Evolutionary conservation across 2,113 vertebrate genomes (phyloP).

Genomic region (Phodopus roborovskii): DNA sequence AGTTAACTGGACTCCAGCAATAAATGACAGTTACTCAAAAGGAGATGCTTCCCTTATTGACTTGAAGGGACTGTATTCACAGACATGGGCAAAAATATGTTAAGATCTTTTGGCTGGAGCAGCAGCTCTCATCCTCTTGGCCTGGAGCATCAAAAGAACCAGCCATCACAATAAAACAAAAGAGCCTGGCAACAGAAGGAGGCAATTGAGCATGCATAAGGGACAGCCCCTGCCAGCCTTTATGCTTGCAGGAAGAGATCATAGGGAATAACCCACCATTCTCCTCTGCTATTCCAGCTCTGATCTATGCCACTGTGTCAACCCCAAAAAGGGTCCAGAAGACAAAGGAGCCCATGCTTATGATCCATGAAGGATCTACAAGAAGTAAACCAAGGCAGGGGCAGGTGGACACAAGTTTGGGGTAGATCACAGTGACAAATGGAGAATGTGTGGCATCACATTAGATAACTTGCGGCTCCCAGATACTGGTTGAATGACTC

Average conservation of each 20-base stretch:
- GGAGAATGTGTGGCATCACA: rapidly evolving
- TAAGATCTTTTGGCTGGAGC: neutral
- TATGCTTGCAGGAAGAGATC: neutral
- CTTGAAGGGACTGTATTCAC: neutral
- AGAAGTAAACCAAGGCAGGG: neutral
- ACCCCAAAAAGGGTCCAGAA: neutral
- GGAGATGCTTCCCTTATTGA: too few relatives aligned
- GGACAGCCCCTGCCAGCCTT: neutral
- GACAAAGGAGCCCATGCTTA: neutral
- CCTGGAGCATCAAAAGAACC: neutral
- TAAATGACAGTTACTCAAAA: neutral
- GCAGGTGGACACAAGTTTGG: neutral
- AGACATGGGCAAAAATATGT: neutral
- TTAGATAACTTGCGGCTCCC: neutral
- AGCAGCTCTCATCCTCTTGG: too few relatives aligned
- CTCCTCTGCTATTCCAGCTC: neutral
- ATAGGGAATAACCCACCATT: neutral
- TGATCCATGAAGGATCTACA: neutral
- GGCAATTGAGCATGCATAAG: neutral
- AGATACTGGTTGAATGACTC: too few relatives aligned
- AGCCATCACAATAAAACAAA: neutral
- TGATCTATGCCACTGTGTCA: neutral
- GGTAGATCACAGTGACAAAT: neutral
- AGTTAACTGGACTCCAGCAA: neutral
- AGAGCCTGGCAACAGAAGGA: neutral